Percentiles rank a stretch among this genome's conserved stretches.
Evolutionary conservation across 2,888 invertebrate genomes (phyloP).

Genomic region (Eilema griseolum): DNA sequence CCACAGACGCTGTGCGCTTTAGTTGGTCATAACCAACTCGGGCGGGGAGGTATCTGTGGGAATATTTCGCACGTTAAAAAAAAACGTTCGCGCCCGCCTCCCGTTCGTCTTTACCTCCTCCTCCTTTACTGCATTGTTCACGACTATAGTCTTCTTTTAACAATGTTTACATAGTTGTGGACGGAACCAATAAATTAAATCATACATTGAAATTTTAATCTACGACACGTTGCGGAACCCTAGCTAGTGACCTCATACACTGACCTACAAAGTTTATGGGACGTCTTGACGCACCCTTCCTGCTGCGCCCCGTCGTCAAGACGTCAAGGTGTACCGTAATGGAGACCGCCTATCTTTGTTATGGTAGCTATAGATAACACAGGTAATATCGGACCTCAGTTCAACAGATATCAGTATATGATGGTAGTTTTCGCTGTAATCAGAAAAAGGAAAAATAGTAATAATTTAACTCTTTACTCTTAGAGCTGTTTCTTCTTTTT

Average conservation of each 20-base stretch:
- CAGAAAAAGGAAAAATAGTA: neutral
- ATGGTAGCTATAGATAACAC: constrained; percentile 14
- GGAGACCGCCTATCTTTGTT: constrained; percentile 44
- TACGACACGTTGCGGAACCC: neutral
- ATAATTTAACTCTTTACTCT: neutral
- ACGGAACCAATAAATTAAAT: neutral
- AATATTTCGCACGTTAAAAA: too few relatives aligned
- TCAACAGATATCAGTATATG: constrained; percentile 14
- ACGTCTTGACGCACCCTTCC: constrained; percentile 78
- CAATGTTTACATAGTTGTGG: too few relatives aligned
- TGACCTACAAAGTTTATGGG: constrained; percentile 79
- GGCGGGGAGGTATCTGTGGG: too few relatives aligned
- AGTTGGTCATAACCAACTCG: too few relatives aligned
- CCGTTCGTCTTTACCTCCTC: too few relatives aligned
- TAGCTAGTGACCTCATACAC: constrained; percentile 59
- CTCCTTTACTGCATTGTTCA: too few relatives aligned
- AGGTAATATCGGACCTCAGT: constrained; percentile 31
- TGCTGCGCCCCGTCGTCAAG: constrained; percentile 65
- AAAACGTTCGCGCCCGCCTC: too few relatives aligned
- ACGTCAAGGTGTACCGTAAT: constrained; percentile 52
- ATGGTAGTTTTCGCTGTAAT: neutral
- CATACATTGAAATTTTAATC: neutral
- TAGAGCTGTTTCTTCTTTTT: neutral
- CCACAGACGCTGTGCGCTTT: too few relatives aligned
- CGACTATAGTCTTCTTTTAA: too few relatives aligned